A percentile compares a stretch with the other conserved stretches of the same genome.
These are phyloP conservation scores for Gallinago undulata DNA, from an alignment of 2,113 vertebrate species.

Conservation along the genomic window DNA sequence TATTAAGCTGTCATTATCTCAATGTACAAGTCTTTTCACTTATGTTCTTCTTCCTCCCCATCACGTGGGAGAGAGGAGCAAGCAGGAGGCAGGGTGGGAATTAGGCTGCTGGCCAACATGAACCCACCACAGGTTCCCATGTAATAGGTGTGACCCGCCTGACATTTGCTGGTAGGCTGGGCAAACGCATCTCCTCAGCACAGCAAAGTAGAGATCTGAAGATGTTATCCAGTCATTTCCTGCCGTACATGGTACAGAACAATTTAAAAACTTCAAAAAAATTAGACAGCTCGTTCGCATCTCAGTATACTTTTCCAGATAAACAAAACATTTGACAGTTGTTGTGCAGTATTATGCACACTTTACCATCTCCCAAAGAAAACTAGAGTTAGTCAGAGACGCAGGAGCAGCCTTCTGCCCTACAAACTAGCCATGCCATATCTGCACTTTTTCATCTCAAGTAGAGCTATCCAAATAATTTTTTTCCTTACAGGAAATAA, in stretches of 20 bases:
- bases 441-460: neutral
- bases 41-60: neutral
- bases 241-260: neutral
- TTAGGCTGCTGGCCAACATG: neutral
- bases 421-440: neutral
- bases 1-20: neutral
- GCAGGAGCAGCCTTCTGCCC: neutral
- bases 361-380: neutral
- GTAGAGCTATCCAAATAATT: neutral
- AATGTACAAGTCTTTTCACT: neutral
- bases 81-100: neutral
- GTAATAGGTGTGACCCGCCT: neutral
- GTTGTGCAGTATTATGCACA: neutral
- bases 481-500: neutral
- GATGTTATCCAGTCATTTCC: neutral
- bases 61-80: fast-evolving
- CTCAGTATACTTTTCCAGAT: neutral
- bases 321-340: neutral
- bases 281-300: neutral
- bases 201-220: neutral
- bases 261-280: neutral
- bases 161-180: neutral
- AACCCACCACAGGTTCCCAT: neutral
- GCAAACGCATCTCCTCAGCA: neutral
- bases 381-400: neutral